Percentiles rank a stretch among this genome's conserved stretches.
Evolutionary conservation across 2,888 invertebrate genomes (phyloP).

Genomic region (Apodemia zela): DNA sequence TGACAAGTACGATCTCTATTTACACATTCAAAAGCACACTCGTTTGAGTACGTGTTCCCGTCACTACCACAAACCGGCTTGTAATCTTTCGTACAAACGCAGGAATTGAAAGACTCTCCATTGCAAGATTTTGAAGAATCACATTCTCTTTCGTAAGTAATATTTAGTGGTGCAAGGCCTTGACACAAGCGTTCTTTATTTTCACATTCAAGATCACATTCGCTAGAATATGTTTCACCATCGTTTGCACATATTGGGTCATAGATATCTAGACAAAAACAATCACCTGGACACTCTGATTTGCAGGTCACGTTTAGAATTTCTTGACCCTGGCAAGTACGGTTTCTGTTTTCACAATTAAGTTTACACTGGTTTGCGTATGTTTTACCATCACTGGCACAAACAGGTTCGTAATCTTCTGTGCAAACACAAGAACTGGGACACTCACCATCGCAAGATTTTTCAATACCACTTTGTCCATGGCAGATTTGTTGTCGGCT

Average conservation of each 20-base stretch:
- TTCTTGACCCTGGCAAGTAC: background rate
- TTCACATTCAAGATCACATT: conserved; percentile 29
- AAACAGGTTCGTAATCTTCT: background rate
- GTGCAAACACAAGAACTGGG: background rate
- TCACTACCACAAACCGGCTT: background rate
- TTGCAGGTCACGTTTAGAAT: background rate
- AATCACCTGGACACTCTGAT: conserved; percentile 24
- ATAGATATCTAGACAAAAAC: conserved; percentile 24
- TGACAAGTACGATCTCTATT: conserved; percentile 5
- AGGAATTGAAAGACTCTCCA: conserved; percentile 18
- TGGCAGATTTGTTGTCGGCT: conserved; percentile 17
- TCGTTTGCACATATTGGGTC: conserved; percentile 40
- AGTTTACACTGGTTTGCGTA: conserved; percentile 18
- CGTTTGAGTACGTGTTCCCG: conserved; percentile 7
- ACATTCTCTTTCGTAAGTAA: conserved; percentile 15
- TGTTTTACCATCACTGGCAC: background rate
- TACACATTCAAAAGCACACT: conserved; percentile 16
- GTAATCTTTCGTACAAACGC: background rate
- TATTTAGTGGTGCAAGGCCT: background rate
- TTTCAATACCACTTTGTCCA: conserved; percentile 11
- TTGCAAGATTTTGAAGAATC: conserved; percentile 20
- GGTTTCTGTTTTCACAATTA: conserved; percentile 27
- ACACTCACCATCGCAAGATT: conserved; percentile 25
- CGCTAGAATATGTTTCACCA: conserved; percentile 26
- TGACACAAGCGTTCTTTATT: conserved; percentile 19